These are phyloP conservation scores for Xyliphius kryptos DNA, from an alignment of 2,113 vertebrate species.

Conservation along the genomic window DNA sequence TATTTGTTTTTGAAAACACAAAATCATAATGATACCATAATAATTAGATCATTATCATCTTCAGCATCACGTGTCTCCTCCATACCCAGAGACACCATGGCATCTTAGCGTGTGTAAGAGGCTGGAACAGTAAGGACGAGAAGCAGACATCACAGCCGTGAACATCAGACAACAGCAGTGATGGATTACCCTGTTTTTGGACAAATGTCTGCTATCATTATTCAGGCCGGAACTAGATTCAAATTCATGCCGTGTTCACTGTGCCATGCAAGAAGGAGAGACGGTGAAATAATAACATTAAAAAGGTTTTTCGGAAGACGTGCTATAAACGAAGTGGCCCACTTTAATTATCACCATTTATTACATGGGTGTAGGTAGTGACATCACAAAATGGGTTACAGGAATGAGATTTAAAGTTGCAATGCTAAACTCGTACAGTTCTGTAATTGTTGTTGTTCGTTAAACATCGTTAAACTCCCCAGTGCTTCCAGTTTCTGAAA, in stretches of 20 bases:
- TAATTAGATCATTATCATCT: neutral
- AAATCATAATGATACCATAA: neutral
- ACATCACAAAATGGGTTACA: too few relatives aligned
- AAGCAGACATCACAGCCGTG: constrained; percentile 29
- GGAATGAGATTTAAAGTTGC: too few relatives aligned
- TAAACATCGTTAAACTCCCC: too few relatives aligned
- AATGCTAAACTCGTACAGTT: too few relatives aligned
- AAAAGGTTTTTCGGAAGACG: too few relatives aligned
- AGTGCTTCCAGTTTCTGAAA: too few relatives aligned
- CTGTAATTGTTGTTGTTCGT: too few relatives aligned
- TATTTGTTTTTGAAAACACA: too few relatives aligned
- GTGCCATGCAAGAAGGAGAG: neutral
- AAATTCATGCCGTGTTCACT: neutral
- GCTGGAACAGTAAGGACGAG: constrained; percentile 32
- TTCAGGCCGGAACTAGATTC: constrained; percentile 6
- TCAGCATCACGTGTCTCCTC: constrained; percentile 41
- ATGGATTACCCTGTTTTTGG: constrained; percentile 40
- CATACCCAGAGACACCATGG: constrained; percentile 30
- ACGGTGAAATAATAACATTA: too few relatives aligned
- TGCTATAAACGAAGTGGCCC: too few relatives aligned
- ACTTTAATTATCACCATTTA: too few relatives aligned
- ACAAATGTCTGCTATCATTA: constrained; percentile 26
- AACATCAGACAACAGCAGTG: constrained; percentile 37
- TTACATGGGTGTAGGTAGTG: too few relatives aligned
- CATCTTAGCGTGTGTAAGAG: constrained; percentile 31